These are phyloP conservation scores for Aplysia californica DNA, from an alignment of 1,140 invertebrate species.

Conservation along the genomic window DNA sequence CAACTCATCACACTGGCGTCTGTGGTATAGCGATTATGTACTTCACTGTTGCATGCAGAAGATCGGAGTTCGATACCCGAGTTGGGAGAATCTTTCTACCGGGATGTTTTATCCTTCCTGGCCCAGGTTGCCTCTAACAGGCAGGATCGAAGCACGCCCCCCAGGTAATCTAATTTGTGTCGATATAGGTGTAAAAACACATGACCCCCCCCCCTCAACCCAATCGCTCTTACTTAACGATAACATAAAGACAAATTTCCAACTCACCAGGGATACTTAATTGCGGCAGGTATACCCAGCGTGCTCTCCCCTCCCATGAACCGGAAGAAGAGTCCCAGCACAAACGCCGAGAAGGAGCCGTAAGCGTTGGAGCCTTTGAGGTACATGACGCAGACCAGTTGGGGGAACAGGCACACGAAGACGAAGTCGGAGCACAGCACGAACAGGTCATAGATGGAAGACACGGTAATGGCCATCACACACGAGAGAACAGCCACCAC, in stretches of 20 bases:
- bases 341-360: conserved; percentile 84
- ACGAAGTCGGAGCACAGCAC: conserved; percentile 95
- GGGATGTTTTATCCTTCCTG: too few species aligned
- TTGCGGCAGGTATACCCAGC: conserved; percentile 78
- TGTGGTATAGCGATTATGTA: too few species aligned
- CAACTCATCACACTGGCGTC: not conserved
- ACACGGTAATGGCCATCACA: conserved; percentile 93
- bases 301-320: conserved; percentile 87
- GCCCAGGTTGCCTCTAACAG: too few species aligned
- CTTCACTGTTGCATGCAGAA: too few species aligned
- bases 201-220: too few species aligned
- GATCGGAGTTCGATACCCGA: too few species aligned
- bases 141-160: too few species aligned
- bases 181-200: too few species aligned
- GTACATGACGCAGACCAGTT: conserved; percentile 95
- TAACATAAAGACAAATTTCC: not conserved
- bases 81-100: too few species aligned
- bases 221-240: too few species aligned
- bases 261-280: conserved; percentile 21
- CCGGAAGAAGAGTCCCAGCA: conserved; percentile 87
- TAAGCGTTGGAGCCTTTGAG: conserved; percentile 82
- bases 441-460: conserved; percentile 96
- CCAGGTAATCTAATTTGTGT: too few species aligned
- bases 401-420: conserved; percentile 96
- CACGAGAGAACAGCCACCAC: conserved; percentile 90